Percentiles rank a stretch among this genome's conserved stretches.
Evolutionary conservation across 1,140 invertebrate genomes (phyloP).

Genomic region (Frieseomelitta varia): DNA sequence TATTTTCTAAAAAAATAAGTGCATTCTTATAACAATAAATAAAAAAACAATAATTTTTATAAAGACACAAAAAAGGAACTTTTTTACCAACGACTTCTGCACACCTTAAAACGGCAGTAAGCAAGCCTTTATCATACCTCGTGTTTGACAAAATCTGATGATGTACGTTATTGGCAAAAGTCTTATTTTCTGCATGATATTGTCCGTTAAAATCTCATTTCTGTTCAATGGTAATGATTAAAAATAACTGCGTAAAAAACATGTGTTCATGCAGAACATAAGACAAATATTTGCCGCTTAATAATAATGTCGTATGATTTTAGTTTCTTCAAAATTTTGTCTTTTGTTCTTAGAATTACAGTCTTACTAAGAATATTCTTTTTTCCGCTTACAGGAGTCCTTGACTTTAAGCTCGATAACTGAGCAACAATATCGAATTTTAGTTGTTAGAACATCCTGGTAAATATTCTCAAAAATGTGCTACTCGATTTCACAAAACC

Average conservation of each 20-base stretch:
- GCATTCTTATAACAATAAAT: slow-evolving; percentile 41
- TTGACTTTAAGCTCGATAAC: slow-evolving; percentile 62
- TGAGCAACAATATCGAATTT: slow-evolving; percentile 56
- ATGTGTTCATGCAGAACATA: slow-evolving; percentile 46
- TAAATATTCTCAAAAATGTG: slow-evolving; percentile 62
- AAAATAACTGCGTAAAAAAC: slow-evolving; percentile 59
- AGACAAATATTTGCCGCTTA: slow-evolving; percentile 27
- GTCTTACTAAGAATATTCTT: slow-evolving; percentile 64
- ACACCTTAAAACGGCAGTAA: slow-evolving; percentile 74
- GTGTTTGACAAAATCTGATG: slow-evolving; percentile 28
- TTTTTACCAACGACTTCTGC: slow-evolving; percentile 63
- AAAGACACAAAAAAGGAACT: slow-evolving; percentile 60
- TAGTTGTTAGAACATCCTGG: slow-evolving; percentile 50
- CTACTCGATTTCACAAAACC: slow-evolving; percentile 56
- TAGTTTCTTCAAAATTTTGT: slow-evolving; percentile 27
- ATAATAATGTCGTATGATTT: slow-evolving; percentile 32
- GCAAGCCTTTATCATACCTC: slow-evolving; percentile 56
- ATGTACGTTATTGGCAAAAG: slow-evolving; percentile 44
- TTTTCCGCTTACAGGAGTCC: slow-evolving; percentile 63
- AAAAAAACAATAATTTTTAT: slow-evolving; percentile 28
- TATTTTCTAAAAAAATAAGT: slow-evolving; percentile 30
- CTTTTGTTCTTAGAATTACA: slow-evolving; percentile 64
- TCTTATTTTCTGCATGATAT: slow-evolving; percentile 51
- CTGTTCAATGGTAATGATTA: slow-evolving; percentile 33
- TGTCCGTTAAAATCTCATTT: slow-evolving; percentile 47